A percentile compares a stretch with the other conserved stretches of the same genome.
These are phyloP conservation scores for Hirtodrosophila trivittata DNA, from an alignment of 2,888 invertebrate genomes.

Conservation along the genomic window DNA sequence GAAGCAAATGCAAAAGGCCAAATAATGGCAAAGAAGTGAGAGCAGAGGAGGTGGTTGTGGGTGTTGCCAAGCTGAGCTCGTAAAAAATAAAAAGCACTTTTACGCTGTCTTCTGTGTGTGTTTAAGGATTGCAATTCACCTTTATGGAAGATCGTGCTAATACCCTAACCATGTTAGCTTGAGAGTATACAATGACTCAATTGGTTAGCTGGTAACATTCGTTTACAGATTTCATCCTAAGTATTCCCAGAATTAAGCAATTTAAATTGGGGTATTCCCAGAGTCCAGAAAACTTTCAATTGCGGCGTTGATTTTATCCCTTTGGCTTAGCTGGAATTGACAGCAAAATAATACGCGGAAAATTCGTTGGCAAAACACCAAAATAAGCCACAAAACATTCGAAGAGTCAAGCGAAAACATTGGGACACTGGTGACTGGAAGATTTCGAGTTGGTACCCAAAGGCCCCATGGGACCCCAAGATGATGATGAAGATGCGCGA, in stretches of 20 bases:
- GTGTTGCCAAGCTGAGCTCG: constrained; percentile 41
- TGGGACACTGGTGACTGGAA: constrained; percentile 11
- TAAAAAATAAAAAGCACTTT: constrained; percentile 52
- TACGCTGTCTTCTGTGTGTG: constrained; percentile 27
- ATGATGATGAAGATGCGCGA: constrained; percentile 71
- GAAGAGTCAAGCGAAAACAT: neutral
- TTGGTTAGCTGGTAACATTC: neutral
- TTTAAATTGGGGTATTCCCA: constrained; percentile 8
- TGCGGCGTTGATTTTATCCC: constrained; percentile 11
- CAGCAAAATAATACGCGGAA: constrained; percentile 49
- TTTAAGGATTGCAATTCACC: constrained; percentile 32
- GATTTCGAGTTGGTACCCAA: constrained; percentile 6
- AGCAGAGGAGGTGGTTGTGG: neutral
- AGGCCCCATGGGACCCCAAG: constrained; percentile 19
- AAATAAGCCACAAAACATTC: constrained; percentile 18
- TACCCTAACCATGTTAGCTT: constrained; percentile 8
- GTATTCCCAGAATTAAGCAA: neutral
- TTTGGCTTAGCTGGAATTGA: constrained; percentile 49
- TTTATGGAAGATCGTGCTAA: constrained; percentile 17
- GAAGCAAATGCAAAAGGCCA: constrained; percentile 21
- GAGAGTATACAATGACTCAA: constrained; percentile 6
- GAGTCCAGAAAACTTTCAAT: constrained; percentile 7
- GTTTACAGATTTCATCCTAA: neutral
- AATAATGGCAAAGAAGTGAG: constrained; percentile 6
- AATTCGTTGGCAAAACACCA: constrained; percentile 48